Evolutionary conservation across 2,113 vertebrate genomes (phyloP), one percentile per base, ranked within the genome.

Genomic region (Pterophyllum scalare): DNA sequence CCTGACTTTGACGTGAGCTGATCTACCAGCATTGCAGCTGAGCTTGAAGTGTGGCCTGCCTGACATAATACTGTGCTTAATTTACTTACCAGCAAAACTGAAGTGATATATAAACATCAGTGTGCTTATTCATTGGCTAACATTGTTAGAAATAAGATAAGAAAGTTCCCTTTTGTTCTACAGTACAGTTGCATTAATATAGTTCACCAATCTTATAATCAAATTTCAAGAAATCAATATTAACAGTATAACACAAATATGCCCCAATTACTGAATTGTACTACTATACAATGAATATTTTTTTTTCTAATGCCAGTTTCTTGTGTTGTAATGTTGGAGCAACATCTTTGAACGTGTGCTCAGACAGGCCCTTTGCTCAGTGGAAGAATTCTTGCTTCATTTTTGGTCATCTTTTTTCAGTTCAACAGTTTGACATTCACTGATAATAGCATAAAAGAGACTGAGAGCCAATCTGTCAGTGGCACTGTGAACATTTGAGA

Each of bases 371-470:
- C 20, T 56, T 9, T 33, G 0, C 11, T 35, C 8, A 61, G 12
- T 20, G 35, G 1, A n/a, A 7, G 5, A n/a, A 28, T 59, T 31
- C 20, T 57, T 64, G 24, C 46, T 72, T 54, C 26, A 72, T 54
- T 72, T 72, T 72, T 72, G 67, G 26, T 54, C 46, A 52, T 40
- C 49, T 65, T 46, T 46, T 83, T 49, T 22, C 59, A 7, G 38
- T 67, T 70, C 28, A 52, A 52, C 58, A 57, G 5, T 76, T 80
- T 70, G 59, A 79, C 35, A 38, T 82, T 82, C 35, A 62, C 38
- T 57, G 65, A 78, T 84, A 60, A 81, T 43, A 22, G 26, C 24
- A 72, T 35, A 67, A 33, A 82, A 79, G 59, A 79, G 20, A 65
- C 0, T 0, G 9, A 31, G 26, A 58, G 22, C 14, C 83, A 74